Percentiles rank a stretch among this genome's conserved stretches.
Conservation (phyloP, 2,113 vertebrate genomes). For the Lepus timidus region DNA sequence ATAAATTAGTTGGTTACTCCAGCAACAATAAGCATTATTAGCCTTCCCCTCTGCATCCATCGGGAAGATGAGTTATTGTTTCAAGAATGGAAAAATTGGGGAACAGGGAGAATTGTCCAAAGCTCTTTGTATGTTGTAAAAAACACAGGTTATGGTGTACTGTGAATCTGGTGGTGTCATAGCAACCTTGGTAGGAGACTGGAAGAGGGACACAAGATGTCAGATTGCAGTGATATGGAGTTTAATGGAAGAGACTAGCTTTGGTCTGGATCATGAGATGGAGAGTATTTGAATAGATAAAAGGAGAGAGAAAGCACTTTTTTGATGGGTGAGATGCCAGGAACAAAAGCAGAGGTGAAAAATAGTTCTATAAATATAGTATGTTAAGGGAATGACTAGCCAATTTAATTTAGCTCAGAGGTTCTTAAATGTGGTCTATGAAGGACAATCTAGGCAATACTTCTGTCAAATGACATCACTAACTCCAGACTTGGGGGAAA, state of each 20-base stretch:
- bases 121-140: slow-evolving; percentile 35
- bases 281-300: neutral
- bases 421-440: slow-evolving; percentile 3
- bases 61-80: slow-evolving; percentile 11
- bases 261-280: slow-evolving; percentile 10
- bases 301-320: slow-evolving; percentile 20
- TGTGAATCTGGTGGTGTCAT: slow-evolving; percentile 37
- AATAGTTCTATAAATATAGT: neutral
- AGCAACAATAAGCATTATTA: neutral
- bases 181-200: neutral
- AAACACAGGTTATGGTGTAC: neutral
- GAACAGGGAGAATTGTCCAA: neutral
- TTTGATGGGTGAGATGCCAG: slow-evolving; percentile 34
- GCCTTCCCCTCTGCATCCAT: neutral
- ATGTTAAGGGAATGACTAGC: neutral
- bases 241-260: neutral
- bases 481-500: neutral
- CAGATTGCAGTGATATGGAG: neutral
- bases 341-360: neutral
- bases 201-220: slow-evolving; percentile 35
- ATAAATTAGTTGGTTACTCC: neutral
- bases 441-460: neutral
- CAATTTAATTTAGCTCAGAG: neutral
- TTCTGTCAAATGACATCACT: neutral
- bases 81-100: neutral